phyloP scores from a whole-genome alignment of 2,797 vertebrate genomes.

The Mycteria americana region DNA sequence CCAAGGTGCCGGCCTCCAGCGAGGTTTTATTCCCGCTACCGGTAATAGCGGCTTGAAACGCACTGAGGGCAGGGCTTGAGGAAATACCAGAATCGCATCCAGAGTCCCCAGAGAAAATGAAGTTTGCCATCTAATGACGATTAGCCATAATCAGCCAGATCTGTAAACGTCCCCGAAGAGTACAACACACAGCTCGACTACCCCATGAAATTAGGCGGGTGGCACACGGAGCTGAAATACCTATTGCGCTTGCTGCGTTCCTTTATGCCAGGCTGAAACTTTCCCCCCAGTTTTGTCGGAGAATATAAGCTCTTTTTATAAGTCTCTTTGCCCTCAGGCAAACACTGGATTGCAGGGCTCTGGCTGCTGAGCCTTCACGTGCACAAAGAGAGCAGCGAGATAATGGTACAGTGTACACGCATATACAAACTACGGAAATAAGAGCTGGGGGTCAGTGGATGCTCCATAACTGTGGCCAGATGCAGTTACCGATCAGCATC shows the following conservation, averaged over 20 bases:
- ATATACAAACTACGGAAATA: fast-evolving
- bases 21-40: fast-evolving
- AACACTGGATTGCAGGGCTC: neutral
- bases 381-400: neutral
- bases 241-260: fast-evolving
- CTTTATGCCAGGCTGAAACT: neutral
- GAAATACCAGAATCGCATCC: neutral
- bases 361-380: neutral
- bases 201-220: fast-evolving
- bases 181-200: fast-evolving
- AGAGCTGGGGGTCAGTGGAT: neutral
- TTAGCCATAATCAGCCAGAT: neutral
- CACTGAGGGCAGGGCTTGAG: fast-evolving
- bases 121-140: neutral
- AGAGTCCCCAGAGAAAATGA: neutral
- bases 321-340: neutral
- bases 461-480: fast-evolving
- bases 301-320: neutral
- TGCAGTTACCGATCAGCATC: neutral
- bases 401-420: fast-evolving
- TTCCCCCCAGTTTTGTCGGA: neutral
- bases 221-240: neutral
- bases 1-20: no score
- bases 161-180: neutral
- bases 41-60: no score